These are phyloP conservation scores for Hylaeus anthracinus DNA, from an alignment of 1,140 invertebrate genomes.

Conservation along the genomic window DNA sequence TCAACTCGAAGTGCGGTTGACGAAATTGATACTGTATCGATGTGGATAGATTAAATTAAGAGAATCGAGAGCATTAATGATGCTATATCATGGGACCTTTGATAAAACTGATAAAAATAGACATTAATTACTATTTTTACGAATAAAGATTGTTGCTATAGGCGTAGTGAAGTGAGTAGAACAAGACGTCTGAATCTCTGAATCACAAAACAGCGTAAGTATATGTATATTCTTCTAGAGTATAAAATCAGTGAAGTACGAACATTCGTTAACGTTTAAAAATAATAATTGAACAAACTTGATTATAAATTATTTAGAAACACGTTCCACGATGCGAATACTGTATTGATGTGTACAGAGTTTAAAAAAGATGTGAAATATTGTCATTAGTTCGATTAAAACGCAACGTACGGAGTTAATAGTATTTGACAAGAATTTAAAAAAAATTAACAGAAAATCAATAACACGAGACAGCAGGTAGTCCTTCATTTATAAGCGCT, in stretches of 20 bases:
- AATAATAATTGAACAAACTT: background rate
- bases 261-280: background rate
- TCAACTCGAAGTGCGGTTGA: too few species aligned
- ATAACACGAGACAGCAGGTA: background rate
- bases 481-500: background rate
- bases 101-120: too few species aligned
- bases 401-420: background rate
- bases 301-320: background rate
- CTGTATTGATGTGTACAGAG: background rate
- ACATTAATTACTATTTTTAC: too few species aligned
- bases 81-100: too few species aligned
- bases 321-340: background rate
- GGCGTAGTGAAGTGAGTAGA: too few species aligned
- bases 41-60: too few species aligned
- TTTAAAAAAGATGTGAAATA: background rate
- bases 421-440: background rate
- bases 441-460: background rate
- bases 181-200: too few species aligned
- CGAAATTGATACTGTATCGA: too few species aligned
- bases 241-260: background rate
- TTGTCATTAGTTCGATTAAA: background rate
- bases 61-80: too few species aligned
- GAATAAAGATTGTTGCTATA: too few species aligned
- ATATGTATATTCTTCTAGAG: background rate
- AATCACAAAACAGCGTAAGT: background rate